Conservation (phyloP, 2,888 invertebrate genomes). For the Marasmarcha lunaedactyla region DNA sequence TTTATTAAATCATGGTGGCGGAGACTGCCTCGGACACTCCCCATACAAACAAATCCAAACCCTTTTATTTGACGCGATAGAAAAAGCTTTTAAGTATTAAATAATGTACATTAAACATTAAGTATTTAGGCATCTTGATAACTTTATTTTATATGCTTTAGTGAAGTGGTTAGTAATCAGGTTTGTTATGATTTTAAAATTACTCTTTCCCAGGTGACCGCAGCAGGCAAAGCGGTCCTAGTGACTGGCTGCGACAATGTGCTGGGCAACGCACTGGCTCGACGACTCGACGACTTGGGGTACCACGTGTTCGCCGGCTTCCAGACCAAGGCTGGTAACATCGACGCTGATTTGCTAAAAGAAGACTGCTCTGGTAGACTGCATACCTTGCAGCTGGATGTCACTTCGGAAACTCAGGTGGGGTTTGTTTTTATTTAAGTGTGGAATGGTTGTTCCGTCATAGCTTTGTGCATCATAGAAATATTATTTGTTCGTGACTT, state of each 20-base stretch:
- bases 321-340: conserved; percentile 74
- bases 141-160: too few relatives aligned
- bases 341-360: conserved; percentile 80
- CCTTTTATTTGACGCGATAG: too few relatives aligned
- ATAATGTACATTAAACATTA: too few relatives aligned
- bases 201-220: conserved; percentile 73
- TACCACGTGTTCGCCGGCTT: conserved; percentile 92
- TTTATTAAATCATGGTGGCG: too few relatives aligned
- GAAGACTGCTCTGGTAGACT: conserved; percentile 81
- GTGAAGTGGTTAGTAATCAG: too few relatives aligned
- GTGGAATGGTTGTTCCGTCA: conserved; percentile 6
- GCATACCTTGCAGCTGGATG: conserved; percentile 82
- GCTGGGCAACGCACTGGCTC: conserved; percentile 79
- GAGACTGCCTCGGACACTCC: too few relatives aligned
- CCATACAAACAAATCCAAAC: too few relatives aligned
- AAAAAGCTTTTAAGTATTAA: too few relatives aligned
- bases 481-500: too few relatives aligned
- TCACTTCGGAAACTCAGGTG: conserved; percentile 81
- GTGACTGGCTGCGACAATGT: conserved; percentile 88
- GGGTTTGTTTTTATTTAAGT: too few relatives aligned
- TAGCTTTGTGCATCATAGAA: conserved; percentile 26
- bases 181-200: too few relatives aligned
- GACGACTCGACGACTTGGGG: conserved; percentile 84
- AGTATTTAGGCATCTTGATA: too few relatives aligned
- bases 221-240: conserved; percentile 85